Base-by-base conservation (phyloP, 1,140 invertebrate genomes). In the Potamilus streckersoni region DNA sequence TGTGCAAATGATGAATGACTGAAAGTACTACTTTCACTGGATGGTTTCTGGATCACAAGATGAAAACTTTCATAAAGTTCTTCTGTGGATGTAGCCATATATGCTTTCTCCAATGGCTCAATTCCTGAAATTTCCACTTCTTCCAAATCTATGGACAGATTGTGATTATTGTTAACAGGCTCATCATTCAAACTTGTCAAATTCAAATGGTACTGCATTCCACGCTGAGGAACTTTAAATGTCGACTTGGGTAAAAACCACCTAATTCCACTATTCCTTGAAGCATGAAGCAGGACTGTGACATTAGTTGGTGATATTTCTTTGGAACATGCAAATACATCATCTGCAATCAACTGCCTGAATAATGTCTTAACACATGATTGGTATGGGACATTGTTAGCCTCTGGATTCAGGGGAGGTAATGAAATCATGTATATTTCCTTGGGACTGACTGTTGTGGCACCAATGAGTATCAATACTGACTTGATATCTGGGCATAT, bases 391-490 rank as follows among this genome's bases (percentile, higher is more conserved):
- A 86, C 31, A 60, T 79, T 79, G 19, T 84, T 81, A 14, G 81
- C 82, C 59, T 87, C 86, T 31, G 84, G 83, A 70, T 82, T 82
- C 17, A 81, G 65, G 19, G 79, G 79, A 8, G 86, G 86, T 19
- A 87, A 71, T 49, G 76, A 80, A 13, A 87, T 80, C 20, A 84
- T 11, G 73, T 82, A 87, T 1, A 80, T 76, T 80, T 87, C 86
- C 70, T 84, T 87, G 58, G 86, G 86, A 59, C 80, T 85, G n/a
- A 85, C 71, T 23, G 80, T 68, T 15, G 85, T 86, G 16, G 82
- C 81, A 38, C 86, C 86, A 19, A 87, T 69, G 14, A 85, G 49
- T 60, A 87, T 63, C 19, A 82, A 49, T 63, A 82, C 79, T 63
- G 83, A 74, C 12, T 82, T 67, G 62, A 87, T 81, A 78, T 86